Evolutionary conservation across 2,797 vertebrate species (phyloP).

Genomic region (Bucorvus abyssinicus): DNA sequence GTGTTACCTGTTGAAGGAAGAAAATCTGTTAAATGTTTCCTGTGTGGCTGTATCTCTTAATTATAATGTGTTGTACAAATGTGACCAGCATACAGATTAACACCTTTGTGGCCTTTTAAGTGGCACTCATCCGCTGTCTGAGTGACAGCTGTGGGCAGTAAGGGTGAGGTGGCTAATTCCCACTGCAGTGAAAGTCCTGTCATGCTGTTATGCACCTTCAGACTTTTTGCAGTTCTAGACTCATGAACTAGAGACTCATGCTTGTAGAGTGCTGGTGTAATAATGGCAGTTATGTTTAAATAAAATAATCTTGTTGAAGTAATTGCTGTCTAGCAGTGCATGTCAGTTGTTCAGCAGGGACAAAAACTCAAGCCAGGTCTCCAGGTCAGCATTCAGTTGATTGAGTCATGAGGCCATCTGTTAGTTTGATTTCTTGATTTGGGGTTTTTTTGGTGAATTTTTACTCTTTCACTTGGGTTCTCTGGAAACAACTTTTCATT

Average conservation of each 20-base stretch:
- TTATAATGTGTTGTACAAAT: background rate
- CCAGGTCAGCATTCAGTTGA: background rate
- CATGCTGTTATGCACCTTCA: background rate
- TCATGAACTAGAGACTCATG: background rate
- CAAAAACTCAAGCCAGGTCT: background rate
- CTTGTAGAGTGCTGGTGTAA: background rate
- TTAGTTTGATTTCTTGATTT: background rate
- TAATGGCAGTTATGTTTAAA: background rate
- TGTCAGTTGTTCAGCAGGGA: background rate
- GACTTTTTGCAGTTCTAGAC: background rate
- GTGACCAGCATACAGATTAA: background rate
- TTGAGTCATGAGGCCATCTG: background rate
- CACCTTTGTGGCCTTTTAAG: background rate
- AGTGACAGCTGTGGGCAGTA: background rate
- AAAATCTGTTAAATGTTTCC: background rate
- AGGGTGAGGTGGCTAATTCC: background rate
- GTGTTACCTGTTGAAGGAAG: fast-evolving
- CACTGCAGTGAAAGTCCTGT: background rate
- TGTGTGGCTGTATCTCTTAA: background rate
- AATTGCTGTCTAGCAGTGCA: background rate
- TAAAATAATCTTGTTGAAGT: background rate
- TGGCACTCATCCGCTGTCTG: background rate
- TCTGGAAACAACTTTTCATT: background rate
- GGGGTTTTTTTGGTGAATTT: background rate
- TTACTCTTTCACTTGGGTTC: background rate